phyloP scores from a whole-genome alignment of 2,113 vertebrate species.

The Phyllostomus discolor region DNA sequence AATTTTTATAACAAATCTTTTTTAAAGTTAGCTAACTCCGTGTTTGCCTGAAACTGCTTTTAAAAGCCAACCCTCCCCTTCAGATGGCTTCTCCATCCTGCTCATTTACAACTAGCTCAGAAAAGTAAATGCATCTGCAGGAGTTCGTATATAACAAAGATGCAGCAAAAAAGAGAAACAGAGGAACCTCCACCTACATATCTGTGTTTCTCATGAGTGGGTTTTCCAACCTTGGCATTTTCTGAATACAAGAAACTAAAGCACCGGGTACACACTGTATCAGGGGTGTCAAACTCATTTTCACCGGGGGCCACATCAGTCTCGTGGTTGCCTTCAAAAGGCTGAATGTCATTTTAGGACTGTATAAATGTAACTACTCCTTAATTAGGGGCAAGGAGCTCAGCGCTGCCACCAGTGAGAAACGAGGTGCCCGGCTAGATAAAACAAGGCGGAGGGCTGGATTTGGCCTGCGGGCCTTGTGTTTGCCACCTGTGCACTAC shows the following conservation, averaged over 20 bases:
- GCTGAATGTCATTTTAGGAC: too few species aligned
- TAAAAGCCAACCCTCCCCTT: background rate
- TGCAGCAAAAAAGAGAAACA: background rate
- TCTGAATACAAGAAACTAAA: background rate
- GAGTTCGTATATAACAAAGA: background rate
- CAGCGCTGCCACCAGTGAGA: too few species aligned
- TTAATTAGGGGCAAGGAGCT: too few species aligned
- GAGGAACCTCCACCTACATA: background rate
- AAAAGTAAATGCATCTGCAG: background rate
- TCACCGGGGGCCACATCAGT: too few species aligned
- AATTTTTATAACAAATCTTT: background rate
- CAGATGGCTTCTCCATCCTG: background rate
- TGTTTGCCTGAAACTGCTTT: background rate
- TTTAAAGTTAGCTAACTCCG: background rate
- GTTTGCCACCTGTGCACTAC: background rate
- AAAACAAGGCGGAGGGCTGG: too few species aligned
- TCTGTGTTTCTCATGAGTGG: conserved; percentile 30
- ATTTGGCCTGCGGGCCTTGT: too few species aligned
- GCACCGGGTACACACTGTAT: background rate
- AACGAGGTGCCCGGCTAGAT: too few species aligned
- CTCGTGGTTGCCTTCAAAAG: too few species aligned
- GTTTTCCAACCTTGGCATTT: background rate
- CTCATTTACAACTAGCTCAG: background rate
- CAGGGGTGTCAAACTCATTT: too few species aligned
- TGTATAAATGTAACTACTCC: too few species aligned